Evolutionary conservation across 1,140 invertebrate genomes (phyloP).

Genomic region (Bombyx mandarina): DNA sequence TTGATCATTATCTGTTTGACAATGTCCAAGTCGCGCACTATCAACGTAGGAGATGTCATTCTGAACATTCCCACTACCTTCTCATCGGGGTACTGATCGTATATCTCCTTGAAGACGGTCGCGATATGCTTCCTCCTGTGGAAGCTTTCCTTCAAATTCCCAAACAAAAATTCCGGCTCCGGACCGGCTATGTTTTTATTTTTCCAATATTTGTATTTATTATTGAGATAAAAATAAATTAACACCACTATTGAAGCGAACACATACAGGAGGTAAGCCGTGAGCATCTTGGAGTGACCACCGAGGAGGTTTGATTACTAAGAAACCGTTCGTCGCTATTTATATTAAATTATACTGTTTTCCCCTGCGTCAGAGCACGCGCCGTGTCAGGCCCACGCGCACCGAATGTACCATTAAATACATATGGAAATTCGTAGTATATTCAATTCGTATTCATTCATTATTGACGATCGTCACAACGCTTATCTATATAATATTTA

Average conservation of each 20-base stretch:
- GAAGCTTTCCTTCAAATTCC: constrained; percentile 11
- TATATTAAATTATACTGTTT: too few relatives aligned
- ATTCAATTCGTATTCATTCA: too few relatives aligned
- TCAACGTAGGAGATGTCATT: constrained; percentile 12
- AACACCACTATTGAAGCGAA: background rate
- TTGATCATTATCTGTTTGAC: constrained; percentile 17
- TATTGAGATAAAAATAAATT: constrained; percentile 7
- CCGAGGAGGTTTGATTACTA: too few relatives aligned
- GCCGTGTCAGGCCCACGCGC: too few relatives aligned
- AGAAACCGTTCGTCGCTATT: too few relatives aligned
- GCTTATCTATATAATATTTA: too few relatives aligned
- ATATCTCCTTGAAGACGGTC: constrained; percentile 10
- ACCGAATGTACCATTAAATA: too few relatives aligned
- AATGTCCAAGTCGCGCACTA: constrained; percentile 17
- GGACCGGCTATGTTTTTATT: constrained; percentile 11
- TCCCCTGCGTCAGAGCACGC: too few relatives aligned
- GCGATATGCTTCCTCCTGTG: constrained; percentile 13
- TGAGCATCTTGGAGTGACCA: too few relatives aligned
- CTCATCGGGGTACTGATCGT: constrained; percentile 14
- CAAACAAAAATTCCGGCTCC: constrained; percentile 11
- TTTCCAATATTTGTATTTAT: constrained; percentile 11
- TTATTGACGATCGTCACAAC: too few relatives aligned
- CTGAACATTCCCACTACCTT: constrained; percentile 11
- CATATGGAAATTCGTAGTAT: too few relatives aligned
- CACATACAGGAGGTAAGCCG: background rate